phyloP scores from a whole-genome alignment of 2,797 vertebrate genomes.

The Neopelma chrysocephalum region DNA sequence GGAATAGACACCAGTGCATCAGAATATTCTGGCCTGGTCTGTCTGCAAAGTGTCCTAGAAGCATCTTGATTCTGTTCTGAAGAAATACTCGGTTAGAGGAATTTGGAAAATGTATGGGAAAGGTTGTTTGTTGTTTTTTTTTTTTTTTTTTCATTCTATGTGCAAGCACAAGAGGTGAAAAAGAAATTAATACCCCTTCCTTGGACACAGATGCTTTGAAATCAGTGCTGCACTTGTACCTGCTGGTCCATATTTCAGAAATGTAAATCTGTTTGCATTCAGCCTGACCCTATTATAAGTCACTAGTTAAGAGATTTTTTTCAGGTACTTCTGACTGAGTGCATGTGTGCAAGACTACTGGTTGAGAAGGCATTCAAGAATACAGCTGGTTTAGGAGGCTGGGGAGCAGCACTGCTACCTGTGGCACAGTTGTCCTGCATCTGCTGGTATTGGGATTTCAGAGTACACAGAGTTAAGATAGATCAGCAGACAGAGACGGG shows the following conservation, averaged over 20 bases:
- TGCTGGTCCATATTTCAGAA: neutral
- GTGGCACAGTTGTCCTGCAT: neutral
- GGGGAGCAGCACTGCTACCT: neutral
- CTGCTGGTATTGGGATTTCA: neutral
- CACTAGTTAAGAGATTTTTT: neutral
- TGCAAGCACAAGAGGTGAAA: neutral
- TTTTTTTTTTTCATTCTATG: neutral
- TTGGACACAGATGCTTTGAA: neutral
- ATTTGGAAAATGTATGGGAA: neutral
- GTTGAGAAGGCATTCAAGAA: neutral
- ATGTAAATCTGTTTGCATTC: neutral
- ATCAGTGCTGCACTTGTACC: neutral
- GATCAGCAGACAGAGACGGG: accelerated
- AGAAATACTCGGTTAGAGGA: neutral
- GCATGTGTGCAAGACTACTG: neutral
- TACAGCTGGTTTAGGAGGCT: neutral
- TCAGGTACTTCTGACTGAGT: neutral
- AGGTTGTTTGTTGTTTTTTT: neutral
- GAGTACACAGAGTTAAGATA: neutral
- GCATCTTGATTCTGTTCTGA: neutral
- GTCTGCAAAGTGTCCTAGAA: neutral
- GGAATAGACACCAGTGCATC: neutral
- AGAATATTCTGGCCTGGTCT: neutral
- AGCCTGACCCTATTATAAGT: neutral
- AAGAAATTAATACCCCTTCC: neutral